Evolutionary conservation across 2,888 invertebrate genomes (phyloP), one percentile per base, ranked within the genome.

Genomic region (Plutella xylostella): DNA sequence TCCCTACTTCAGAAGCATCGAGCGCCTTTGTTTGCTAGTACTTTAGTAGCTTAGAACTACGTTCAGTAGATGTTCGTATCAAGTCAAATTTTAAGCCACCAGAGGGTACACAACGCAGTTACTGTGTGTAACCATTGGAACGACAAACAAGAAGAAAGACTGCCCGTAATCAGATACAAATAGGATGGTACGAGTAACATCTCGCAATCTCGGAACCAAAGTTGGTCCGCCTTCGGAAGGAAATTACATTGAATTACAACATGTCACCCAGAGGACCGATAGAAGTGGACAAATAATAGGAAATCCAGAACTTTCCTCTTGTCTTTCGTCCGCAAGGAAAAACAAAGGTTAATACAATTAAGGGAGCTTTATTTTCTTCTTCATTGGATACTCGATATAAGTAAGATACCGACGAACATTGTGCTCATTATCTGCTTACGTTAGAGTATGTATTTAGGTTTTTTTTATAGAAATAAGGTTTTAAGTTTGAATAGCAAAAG

Each of bases 161-260:
- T 45, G 45, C 63, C 63, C 64, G 75, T 73, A 77, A 75, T 75
- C 70, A 66, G 74, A 75, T 74, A 72, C 72, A 65, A 70, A 74
- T 72, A 64, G 63, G 59, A 65, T 61, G 60, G 63, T n/a, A n/a
- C n/a, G n/a, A n/a, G 58, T 60, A 60, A 58, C 64, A 61, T 54
- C 54, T 59, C 50, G 49, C 55, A 55, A 47, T 49, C 60, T 61
- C 63, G 58, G 54, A 53, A 59, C 59, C 56, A 60, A 62, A 64
- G 68, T 63, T 59, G 63, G 62, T 60, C 19, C 47, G 42, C 55
- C 57, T 57, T 64, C 51, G 48, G 56, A 58, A 67, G 61, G 59
- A 68, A 68, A 70, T 71, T 65, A 64, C 64, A 60, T 56, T 50
- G 64, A 64, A 67, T 69, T 64, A 65, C 60, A 57, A 58, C 56